Conservation (phyloP, 2,888 invertebrate genomes). For the Ichneumoninae sp. region DNA sequence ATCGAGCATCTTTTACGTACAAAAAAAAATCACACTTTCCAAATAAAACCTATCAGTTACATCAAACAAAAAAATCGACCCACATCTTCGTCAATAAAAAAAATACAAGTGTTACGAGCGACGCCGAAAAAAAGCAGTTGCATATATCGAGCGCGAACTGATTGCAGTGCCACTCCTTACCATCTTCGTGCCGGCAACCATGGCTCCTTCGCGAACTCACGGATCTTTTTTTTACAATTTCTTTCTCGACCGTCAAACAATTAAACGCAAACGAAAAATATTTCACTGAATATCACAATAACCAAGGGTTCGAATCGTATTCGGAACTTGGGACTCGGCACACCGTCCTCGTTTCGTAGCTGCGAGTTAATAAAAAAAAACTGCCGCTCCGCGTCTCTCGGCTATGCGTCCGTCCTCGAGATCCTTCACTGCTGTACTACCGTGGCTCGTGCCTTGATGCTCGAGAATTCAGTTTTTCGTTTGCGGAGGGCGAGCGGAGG, state of each 20-base stretch:
- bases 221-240: not conserved
- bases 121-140: constrained; percentile 2
- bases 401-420: constrained; percentile 14
- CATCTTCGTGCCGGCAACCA: constrained; percentile 81
- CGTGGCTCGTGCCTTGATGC: constrained; percentile 2
- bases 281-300: constrained; percentile 31
- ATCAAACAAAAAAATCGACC: not conserved
- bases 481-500: constrained; percentile 7
- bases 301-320: not conserved
- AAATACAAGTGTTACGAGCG: not conserved
- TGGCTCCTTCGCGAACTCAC: constrained; percentile 64
- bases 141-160: not conserved
- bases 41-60: not conserved
- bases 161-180: constrained; percentile 72
- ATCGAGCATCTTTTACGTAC: not conserved
- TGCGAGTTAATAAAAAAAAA: not conserved
- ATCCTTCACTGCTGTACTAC: constrained; percentile 30
- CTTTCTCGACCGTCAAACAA: not conserved
- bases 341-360: not conserved
- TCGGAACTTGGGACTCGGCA: not conserved
- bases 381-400: not conserved
- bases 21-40: not conserved
- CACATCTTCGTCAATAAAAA: not conserved
- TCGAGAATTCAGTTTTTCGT: constrained; percentile 12
- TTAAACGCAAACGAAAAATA: constrained; percentile 10